phyloP scores from a whole-genome alignment of 2,888 invertebrate genomes.

The Miltochrista miniata region DNA sequence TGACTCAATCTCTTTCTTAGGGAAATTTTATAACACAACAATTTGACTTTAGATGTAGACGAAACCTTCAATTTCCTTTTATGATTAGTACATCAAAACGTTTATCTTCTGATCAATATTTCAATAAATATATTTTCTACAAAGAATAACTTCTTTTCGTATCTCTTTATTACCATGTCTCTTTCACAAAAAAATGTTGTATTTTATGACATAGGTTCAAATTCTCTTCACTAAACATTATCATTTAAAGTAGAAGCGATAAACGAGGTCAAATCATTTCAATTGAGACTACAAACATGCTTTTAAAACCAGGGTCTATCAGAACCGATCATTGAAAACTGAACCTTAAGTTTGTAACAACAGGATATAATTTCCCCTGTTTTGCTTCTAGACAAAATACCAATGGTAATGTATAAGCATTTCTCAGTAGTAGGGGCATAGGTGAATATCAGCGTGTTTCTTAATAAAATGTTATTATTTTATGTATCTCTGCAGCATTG shows the following conservation, averaged over 20 bases:
- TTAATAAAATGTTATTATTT: not conserved
- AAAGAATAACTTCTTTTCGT: too few relatives aligned
- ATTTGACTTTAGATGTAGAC: too few relatives aligned
- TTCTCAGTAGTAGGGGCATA: conserved; percentile 21
- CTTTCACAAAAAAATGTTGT: too few relatives aligned
- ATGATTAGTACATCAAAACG: too few relatives aligned
- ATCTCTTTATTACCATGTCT: too few relatives aligned
- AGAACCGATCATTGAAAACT: conserved; percentile 18
- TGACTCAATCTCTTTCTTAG: too few relatives aligned
- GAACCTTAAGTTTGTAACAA: not conserved
- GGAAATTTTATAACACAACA: too few relatives aligned
- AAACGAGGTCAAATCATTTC: conserved; percentile 39
- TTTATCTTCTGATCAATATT: not conserved
- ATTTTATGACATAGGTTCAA: too few relatives aligned
- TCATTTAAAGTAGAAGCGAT: conserved; percentile 21
- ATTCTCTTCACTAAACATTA: too few relatives aligned
- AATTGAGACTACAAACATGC: conserved; percentile 22
- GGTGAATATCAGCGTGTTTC: conserved; percentile 12
- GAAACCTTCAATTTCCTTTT: too few relatives aligned
- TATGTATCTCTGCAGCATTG: not conserved
- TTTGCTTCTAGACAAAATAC: not conserved
- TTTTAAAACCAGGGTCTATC: conserved; percentile 30
- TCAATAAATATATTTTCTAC: not conserved
- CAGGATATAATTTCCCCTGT: conserved; percentile 10
- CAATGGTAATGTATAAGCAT: too few relatives aligned